Evolutionary conservation across 2,888 invertebrate genomes (phyloP), one percentile per base, ranked within the genome.

Genomic region (Aleiodes alternator): DNA sequence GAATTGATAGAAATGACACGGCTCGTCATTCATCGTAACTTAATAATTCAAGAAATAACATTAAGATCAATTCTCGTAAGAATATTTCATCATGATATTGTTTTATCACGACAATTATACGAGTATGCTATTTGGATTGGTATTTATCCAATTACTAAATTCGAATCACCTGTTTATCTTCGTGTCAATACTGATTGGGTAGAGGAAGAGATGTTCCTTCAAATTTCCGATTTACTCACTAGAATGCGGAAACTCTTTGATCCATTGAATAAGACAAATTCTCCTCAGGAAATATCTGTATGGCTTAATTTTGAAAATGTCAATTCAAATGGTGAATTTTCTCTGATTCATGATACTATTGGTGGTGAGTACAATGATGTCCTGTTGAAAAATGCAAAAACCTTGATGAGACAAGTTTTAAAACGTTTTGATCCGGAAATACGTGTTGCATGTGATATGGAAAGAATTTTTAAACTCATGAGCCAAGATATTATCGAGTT

Each of bases 191-290:
- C 55, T 4, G 78, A 85, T 73, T 85, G 80, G 80, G 79, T 82
- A 1, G 82, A 83, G 51, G 87, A 86, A 75, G 87, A 88, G 79
- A 81, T 87, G 55, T 86, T 82, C 73, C 77, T 88, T 14, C 66
- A 85, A 84, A 14, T 83, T 79, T 56, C 81, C 77, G 4, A 75
- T 84, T 14, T 80, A 80, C 69, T 61, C 71, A 12, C 51, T 72
- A 8, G 66, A 72, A 16, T 61, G 8, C 73, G 76, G 3, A 69
- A 80, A 55, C 50, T 9, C 12, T 5, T 73, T 55, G 85, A 85
- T 16, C 29, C 16, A n/a, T 8, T 11, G 7, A 14, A 34, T 38
- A 9, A 38, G 12, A 76, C 34, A 48, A 5, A 82, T 51, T 72
- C 66, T 53, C 50, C 76, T n/a, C 51, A 53, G 9, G 38, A 77